Conservation (phyloP, 2,888 invertebrate genomes). For the Plusia festucae region DNA sequence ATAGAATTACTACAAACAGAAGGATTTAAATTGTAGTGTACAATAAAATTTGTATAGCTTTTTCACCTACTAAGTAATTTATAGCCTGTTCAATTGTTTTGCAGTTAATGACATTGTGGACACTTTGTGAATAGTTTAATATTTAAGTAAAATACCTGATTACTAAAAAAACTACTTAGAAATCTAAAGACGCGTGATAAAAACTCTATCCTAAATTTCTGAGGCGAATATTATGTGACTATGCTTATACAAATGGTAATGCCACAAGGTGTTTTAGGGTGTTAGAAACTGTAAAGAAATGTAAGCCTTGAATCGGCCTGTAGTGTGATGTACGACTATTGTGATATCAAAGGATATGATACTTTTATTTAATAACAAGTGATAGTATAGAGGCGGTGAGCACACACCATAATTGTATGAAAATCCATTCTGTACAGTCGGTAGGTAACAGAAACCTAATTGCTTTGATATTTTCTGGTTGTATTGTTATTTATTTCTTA, state of each 20-base stretch:
- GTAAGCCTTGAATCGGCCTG: slow-evolving; percentile 75
- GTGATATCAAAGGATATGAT: slow-evolving; percentile 47
- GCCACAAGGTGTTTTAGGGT: slow-evolving; percentile 70
- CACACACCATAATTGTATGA: no score
- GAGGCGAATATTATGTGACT: slow-evolving; percentile 16
- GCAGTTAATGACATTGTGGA: neutral
- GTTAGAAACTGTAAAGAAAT: slow-evolving; percentile 77
- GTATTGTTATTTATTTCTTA: no score
- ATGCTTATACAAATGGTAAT: slow-evolving; percentile 55
- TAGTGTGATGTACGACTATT: slow-evolving; percentile 74
- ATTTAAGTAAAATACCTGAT: no score
- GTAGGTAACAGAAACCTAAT: no score
- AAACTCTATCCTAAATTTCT: slow-evolving; percentile 25
- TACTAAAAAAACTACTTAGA: no score
- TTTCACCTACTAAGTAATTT: neutral
- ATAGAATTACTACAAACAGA: no score
- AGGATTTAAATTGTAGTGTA: neutral
- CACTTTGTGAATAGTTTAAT: neutral
- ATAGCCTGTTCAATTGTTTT: neutral
- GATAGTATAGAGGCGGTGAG: no score
- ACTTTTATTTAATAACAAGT: neutral
- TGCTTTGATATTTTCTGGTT: no score
- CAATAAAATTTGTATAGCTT: neutral
- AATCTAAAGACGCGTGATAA: neutral
- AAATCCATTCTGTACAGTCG: no score